Evolutionary conservation across 2,113 vertebrate genomes (phyloP).

Genomic region (Atractosteus spatula): DNA sequence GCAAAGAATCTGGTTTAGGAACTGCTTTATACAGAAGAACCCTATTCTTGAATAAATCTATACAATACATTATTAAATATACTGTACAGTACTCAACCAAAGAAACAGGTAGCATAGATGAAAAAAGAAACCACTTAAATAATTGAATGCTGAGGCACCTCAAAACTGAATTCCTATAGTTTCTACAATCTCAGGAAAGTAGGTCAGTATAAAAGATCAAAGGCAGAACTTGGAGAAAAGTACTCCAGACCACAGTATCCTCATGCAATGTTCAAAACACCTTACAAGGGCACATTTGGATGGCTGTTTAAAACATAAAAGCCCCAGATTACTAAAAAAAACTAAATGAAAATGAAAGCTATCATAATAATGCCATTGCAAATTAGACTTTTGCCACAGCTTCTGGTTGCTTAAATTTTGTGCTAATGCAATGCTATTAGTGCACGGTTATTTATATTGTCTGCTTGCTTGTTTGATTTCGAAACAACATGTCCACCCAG

Average conservation of each 20-base stretch:
- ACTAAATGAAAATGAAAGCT: conserved; percentile 38
- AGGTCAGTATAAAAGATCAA: conserved; percentile 55
- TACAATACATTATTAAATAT: conserved; percentile 67
- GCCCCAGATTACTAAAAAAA: conserved; percentile 25
- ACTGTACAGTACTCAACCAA: conserved; percentile 49
- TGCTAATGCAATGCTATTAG: conserved; percentile 38
- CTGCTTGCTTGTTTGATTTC: too few relatives aligned
- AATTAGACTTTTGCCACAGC: neutral
- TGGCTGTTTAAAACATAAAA: conserved; percentile 14
- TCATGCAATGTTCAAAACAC: conserved; percentile 38
- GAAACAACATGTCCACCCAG: too few relatives aligned
- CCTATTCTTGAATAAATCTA: conserved; percentile 44
- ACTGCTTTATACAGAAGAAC: conserved; percentile 14
- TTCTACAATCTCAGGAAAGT: conserved; percentile 39
- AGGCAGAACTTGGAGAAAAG: conserved; percentile 49
- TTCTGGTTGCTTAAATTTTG: conserved; percentile 34
- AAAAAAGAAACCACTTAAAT: conserved; percentile 58
- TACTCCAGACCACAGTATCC: conserved; percentile 37
- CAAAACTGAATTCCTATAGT: conserved; percentile 41
- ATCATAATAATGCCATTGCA: conserved; percentile 24
- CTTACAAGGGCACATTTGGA: conserved; percentile 21
- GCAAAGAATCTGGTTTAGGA: neutral
- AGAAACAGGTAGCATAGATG: conserved; percentile 46
- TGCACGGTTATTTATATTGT: conserved; percentile 20
- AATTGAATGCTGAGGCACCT: conserved; percentile 50